Evolutionary conservation across 2,888 invertebrate species (phyloP).

Genomic region (Acanthoscelides obtectus): DNA sequence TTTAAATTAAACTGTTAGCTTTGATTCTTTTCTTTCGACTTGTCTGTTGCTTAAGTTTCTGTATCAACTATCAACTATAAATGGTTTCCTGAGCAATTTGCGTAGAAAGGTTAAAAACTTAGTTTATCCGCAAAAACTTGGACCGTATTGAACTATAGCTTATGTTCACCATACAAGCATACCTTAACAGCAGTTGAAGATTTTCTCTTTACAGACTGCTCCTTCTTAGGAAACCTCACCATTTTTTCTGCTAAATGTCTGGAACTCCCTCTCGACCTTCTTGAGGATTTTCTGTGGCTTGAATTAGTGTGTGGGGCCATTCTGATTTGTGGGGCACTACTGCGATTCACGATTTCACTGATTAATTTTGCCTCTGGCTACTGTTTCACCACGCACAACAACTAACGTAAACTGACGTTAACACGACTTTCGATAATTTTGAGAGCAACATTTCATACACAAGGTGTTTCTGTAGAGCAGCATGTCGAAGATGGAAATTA

Average conservation of each 20-base stretch:
- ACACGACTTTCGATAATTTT: not conserved
- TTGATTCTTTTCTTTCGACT: no score
- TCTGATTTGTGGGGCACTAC: not conserved
- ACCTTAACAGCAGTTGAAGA: not conserved
- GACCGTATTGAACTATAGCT: no score
- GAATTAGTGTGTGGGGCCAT: not conserved
- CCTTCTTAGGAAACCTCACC: not conserved
- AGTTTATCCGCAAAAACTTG: no score
- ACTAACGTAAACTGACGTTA: not conserved
- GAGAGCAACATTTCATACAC: not conserved
- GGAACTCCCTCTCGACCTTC: not conserved
- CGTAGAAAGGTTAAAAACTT: no score
- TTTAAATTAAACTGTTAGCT: no score
- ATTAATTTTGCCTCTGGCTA: not conserved
- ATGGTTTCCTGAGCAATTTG: no score
- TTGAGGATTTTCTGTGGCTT: not conserved
- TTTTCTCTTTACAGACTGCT: not conserved
- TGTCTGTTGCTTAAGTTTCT: no score
- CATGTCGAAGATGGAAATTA: no score
- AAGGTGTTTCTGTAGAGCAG: no score
- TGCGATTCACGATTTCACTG: not conserved
- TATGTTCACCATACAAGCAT: no score
- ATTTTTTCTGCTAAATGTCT: not conserved
- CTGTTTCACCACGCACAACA: not conserved
- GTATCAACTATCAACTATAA: no score